Percentiles rank a stretch among this genome's conserved stretches.
phyloP scores from a whole-genome alignment of 2,888 invertebrate species.

The Microplitis deprimator region DNA sequence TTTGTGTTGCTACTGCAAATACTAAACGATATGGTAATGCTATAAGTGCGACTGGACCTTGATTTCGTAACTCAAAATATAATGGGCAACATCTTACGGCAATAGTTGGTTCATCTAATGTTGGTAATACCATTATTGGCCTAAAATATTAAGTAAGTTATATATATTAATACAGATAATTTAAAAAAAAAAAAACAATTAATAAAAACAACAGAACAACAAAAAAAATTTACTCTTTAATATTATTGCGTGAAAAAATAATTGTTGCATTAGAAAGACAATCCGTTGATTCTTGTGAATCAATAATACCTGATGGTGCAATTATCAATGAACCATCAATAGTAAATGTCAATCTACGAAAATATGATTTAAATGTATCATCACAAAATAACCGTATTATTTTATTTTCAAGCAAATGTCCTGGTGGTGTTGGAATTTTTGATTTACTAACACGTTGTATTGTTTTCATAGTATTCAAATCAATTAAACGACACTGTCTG shows the following conservation, averaged over 20 bases:
- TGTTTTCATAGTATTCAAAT: constrained; percentile 78
- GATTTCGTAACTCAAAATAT: constrained; percentile 77
- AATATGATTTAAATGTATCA: constrained; percentile 94
- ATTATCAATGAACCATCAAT: constrained; percentile 93
- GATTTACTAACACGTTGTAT: constrained; percentile 79
- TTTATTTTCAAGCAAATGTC: constrained; percentile 76
- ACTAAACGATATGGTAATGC: constrained; percentile 85
- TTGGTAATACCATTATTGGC: constrained; percentile 85
- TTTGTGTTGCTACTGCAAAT: constrained; percentile 92
- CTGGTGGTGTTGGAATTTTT: constrained; percentile 75
- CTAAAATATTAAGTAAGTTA: constrained; percentile 70
- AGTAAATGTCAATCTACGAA: constrained; percentile 89
- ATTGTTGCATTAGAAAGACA: constrained; percentile 74
- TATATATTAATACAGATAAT: background rate
- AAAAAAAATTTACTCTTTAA: constrained; percentile 74
- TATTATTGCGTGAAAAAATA: constrained; percentile 74
- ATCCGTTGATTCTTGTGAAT: constrained; percentile 79
- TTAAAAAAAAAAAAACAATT: constrained; percentile 28
- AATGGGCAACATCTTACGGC: constrained; percentile 87
- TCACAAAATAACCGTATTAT: constrained; percentile 87
- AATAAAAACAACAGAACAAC: constrained; percentile 17
- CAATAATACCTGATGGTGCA: constrained; percentile 91
- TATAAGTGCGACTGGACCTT: constrained; percentile 74
- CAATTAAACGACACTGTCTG: constrained; percentile 81
- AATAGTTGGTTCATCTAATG: constrained; percentile 85